Base-by-base conservation (phyloP, 2,797 vertebrate species). In the Clarias platycephalus region DNA sequence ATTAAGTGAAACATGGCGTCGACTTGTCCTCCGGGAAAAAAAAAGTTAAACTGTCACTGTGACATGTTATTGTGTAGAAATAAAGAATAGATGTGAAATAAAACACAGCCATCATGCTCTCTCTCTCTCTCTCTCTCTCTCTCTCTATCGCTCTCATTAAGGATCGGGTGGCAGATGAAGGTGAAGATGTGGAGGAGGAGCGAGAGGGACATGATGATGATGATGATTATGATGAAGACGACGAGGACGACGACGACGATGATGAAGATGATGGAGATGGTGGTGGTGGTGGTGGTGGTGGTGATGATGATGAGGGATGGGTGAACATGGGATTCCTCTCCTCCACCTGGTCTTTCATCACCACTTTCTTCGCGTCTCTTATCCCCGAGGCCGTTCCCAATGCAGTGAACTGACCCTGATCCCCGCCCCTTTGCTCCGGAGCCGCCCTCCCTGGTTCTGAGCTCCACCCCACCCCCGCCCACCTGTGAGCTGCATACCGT, bases 301-400 rank as follows among this genome's bases (percentile, higher is more conserved):
- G 24, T 0, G 58, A 9, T 18, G 58, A 26, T 9, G 95, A 96
- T 74, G 85, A 86, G 20, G 91, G 87, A 53, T 89, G 84, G 9
- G 83, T 91, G 16, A 96, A 93, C 0, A 95, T 95, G 0, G 94
- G 95, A 80, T 94, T 98, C 90, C 91, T 99, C 86, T 95, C 96
- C 80, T 95, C 97, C 18, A 93, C 95, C 0, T 99, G 98, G 97
- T 97, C 97, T 84, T 99, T 99, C 91, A 93, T 99, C 91, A 97
- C 96, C 90, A 97, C 97, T 67, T 98, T 99, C 94, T 97, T 99
- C 90, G 97, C 97, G 83, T 99, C 98, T 0, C 96, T 99, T n/a
- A 97, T 99, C 90, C 98, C 98, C 0, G 98, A 99, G 90, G 97
- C 97, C 67, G 96, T 96, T 85, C 95, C 96, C 72, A 96, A 97